Percentiles rank a stretch among this genome's conserved stretches.
Conservation (phyloP, 2,888 invertebrate species). For the Tachina grossa region DNA sequence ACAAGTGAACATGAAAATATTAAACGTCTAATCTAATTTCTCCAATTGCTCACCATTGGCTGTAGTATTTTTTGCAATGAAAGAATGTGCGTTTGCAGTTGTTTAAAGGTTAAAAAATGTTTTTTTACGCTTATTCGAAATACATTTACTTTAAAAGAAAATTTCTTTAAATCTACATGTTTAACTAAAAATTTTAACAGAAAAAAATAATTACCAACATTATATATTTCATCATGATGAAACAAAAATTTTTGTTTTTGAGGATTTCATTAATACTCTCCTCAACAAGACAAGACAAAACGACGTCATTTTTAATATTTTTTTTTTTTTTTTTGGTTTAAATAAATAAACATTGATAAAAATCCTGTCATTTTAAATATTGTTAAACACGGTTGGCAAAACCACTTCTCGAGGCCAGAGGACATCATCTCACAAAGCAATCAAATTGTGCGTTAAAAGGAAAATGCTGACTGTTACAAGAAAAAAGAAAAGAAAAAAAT, state of each 20-base stretch:
- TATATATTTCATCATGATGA: not conserved
- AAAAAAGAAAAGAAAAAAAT: not conserved
- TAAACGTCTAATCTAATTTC: too few relatives aligned
- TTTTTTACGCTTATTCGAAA: too few relatives aligned
- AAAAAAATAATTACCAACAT: not conserved
- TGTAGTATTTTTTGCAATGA: too few relatives aligned
- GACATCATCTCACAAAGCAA: conserved; percentile 17
- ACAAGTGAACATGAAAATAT: too few relatives aligned
- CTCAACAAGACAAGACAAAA: not conserved
- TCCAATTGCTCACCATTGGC: too few relatives aligned
- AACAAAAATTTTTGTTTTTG: not conserved
- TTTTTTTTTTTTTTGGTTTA: not conserved
- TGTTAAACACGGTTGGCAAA: conserved; percentile 34
- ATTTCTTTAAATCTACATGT: too few relatives aligned
- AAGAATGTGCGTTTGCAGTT: too few relatives aligned
- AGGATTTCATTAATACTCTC: not conserved
- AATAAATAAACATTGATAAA: conserved; percentile 12
- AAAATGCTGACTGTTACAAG: not conserved
- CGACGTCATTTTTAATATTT: not conserved
- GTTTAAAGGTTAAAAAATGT: too few relatives aligned
- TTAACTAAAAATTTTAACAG: not conserved
- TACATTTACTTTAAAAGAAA: too few relatives aligned
- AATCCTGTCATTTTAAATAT: conserved; percentile 36
- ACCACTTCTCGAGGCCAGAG: conserved; percentile 7
- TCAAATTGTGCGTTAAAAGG: conserved; percentile 53